These are phyloP conservation scores for Maniola jurtina DNA, from an alignment of 1,140 invertebrate species.

Conservation along the genomic window DNA sequence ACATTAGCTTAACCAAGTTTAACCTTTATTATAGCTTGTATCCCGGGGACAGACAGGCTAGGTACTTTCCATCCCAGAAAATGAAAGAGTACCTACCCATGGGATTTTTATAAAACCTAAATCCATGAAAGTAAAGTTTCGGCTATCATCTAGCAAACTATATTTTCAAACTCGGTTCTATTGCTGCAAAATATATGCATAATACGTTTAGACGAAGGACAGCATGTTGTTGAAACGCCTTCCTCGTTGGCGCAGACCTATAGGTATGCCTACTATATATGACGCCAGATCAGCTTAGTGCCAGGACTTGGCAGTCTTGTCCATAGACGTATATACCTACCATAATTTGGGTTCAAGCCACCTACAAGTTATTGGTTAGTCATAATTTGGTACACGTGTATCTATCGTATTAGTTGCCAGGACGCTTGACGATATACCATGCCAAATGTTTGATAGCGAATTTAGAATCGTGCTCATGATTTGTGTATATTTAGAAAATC, in stretches of 20 bases:
- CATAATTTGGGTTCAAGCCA: conserved; percentile 57
- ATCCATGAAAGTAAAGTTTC: too few species aligned
- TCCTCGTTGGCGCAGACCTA: conserved; percentile 9
- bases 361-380: conserved; percentile 67
- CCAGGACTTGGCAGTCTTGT: conserved; percentile 64
- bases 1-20: too few species aligned
- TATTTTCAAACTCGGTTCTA: too few species aligned
- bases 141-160: too few species aligned
- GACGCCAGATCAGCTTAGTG: conserved; percentile 40
- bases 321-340: conserved; percentile 42
- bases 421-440: conserved; percentile 29
- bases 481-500: conserved; percentile 5
- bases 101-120: too few species aligned
- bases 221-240: conserved; percentile 15
- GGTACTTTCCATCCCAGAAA: too few species aligned
- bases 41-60: too few species aligned
- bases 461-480: conserved; percentile 24
- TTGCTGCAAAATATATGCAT: too few species aligned
- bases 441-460: conserved; percentile 33
- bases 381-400: conserved; percentile 65
- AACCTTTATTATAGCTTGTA: too few species aligned
- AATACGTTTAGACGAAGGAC: conserved; percentile 6
- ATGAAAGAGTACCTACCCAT: too few species aligned
- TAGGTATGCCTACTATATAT: conserved; percentile 25
- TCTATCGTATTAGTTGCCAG: conserved; percentile 51